Percentiles rank a stretch among this genome's conserved stretches.
Evolutionary conservation across 2,888 invertebrate species (phyloP).

Genomic region (Poecilus cupreus): DNA sequence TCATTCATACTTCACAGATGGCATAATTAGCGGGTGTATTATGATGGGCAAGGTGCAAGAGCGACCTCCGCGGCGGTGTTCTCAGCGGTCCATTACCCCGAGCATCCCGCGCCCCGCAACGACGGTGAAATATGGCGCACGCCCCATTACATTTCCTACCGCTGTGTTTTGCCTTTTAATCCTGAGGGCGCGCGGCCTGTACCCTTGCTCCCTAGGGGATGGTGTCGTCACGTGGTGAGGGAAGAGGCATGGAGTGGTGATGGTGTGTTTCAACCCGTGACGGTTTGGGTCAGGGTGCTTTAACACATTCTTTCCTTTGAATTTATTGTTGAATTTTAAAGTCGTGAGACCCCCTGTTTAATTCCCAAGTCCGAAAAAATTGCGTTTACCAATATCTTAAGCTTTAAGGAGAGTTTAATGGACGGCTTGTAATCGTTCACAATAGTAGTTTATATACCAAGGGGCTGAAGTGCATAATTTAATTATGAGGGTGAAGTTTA

Average conservation of each 20-base stretch:
- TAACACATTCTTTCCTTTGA: too few relatives aligned
- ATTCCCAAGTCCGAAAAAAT: too few relatives aligned
- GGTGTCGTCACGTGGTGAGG: too few relatives aligned
- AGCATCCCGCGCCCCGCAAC: not conserved
- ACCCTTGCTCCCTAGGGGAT: too few relatives aligned
- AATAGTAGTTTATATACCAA: too few relatives aligned
- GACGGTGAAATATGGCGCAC: constrained; percentile 66
- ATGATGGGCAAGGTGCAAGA: constrained; percentile 1
- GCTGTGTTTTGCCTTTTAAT: constrained; percentile 64
- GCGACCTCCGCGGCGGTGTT: not conserved
- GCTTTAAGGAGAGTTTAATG: too few relatives aligned
- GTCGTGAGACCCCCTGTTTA: too few relatives aligned
- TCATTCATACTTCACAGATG: not conserved
- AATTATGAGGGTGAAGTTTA: too few relatives aligned
- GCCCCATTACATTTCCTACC: constrained; percentile 67
- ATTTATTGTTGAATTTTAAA: too few relatives aligned
- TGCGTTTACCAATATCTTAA: too few relatives aligned
- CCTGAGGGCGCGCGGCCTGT: constrained; percentile 28
- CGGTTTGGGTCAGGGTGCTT: not conserved
- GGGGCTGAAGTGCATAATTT: too few relatives aligned
- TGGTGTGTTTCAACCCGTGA: not conserved
- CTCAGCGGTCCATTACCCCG: constrained; percentile 23
- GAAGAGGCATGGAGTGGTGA: not conserved
- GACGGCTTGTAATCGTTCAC: too few relatives aligned
- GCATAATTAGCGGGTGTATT: constrained; percentile 36